Conservation (phyloP, 2,113 vertebrate genomes). For the Prunella fulvescens region DNA sequence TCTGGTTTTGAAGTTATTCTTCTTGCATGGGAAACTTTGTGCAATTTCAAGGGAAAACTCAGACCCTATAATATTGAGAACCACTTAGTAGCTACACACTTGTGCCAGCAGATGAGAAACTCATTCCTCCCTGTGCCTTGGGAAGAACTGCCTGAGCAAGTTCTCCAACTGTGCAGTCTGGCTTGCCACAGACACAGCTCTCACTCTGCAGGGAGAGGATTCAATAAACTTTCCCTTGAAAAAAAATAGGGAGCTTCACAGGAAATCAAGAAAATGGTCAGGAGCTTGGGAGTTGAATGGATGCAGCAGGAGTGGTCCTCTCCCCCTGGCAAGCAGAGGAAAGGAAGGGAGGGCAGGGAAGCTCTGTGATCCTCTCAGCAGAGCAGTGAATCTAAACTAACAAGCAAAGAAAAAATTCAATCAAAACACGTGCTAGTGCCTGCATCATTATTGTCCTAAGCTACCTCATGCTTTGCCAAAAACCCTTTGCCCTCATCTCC, state of each 20-base stretch:
- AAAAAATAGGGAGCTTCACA: neutral
- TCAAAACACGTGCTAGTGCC: constrained; percentile 22
- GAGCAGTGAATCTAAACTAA: constrained; percentile 39
- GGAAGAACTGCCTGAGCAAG: constrained; percentile 52
- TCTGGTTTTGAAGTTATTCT: constrained; percentile 43
- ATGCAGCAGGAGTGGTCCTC: constrained; percentile 5
- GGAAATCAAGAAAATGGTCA: neutral
- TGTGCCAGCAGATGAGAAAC: constrained; percentile 35
- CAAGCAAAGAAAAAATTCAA: constrained; percentile 24
- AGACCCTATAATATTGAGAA: constrained; percentile 33
- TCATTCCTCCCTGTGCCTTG: neutral
- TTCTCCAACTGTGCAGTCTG: neutral
- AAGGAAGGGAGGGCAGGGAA: neutral
- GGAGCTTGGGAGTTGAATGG: constrained; percentile 1
- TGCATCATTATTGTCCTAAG: constrained; percentile 42
- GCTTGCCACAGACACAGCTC: neutral
- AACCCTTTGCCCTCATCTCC: constrained; percentile 37
- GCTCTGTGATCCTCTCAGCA: neutral
- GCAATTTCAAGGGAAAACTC: constrained; percentile 15
- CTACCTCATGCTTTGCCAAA: constrained; percentile 34
- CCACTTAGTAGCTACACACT: neutral
- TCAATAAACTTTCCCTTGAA: neutral
- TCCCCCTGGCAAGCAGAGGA: neutral
- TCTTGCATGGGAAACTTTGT: constrained; percentile 32
- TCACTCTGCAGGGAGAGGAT: neutral